Evolutionary conservation across 2,888 invertebrate species (phyloP), one percentile per base, ranked within the genome.

Genomic region (Nephrotoma flavescens): DNA sequence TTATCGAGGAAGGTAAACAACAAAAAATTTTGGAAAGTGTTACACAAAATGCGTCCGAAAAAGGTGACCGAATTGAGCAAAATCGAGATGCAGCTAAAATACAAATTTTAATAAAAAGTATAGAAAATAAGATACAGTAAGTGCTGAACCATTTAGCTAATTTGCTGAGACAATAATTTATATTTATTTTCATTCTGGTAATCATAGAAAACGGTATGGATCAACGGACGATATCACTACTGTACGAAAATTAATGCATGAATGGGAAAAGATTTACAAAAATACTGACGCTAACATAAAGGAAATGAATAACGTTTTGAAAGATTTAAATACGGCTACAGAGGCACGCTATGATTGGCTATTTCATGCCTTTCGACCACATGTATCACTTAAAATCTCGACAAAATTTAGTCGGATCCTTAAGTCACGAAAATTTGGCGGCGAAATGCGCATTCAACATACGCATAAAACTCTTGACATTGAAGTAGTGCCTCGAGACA

Each of bases 401-500:
- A 71, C 1, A 9, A 6, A 31, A 31, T 71, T 71, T 31, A 3
- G 0, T 31, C 9, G 7, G 4, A 71, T 11, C 2, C 71, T 84
- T 7, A 84, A n/a, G 42, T 84, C 6, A 15, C 90, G 91, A 0
- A 87, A 89, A n/a, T 91, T 90, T 86, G 88, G 88, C 6, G 91
- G 90, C 0, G 88, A 89, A 15, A 88, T 90, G 42, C 87, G 87
- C 42, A 88, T 89, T n/a, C 91, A 93, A 89, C 92, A 93, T 88
- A 88, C 89, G 6, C 90, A 91, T 2, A 91, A 92, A 87, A 91
- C 91, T 45, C 90, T 94, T 12, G 91, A 92, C 41, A 90, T 95
- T 86, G 91, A 92, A 85, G 93, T 95, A 0, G 91, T 92, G 86
- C 93, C 94, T 0, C 92, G 92, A 87, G 93, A 93, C 87, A 92